Base-by-base conservation (phyloP, 2,113 vertebrate species). In the Chaetodon auriga region DNA sequence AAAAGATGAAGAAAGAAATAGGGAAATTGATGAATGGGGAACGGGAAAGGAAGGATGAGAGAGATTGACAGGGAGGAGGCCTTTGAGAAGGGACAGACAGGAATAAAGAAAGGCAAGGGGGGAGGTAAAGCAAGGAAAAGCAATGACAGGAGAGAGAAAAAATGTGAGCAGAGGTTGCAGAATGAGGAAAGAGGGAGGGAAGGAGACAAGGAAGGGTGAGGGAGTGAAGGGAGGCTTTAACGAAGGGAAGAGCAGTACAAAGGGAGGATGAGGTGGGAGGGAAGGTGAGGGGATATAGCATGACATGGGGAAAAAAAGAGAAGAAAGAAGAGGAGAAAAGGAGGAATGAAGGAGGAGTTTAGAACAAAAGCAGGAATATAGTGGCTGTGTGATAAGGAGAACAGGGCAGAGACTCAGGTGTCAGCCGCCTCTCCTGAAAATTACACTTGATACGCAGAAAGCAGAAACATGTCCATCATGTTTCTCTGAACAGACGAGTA, bases 281-380 rank as follows among this genome's bases (percentile, higher is more conserved):
- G 16, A 51, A 43, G 25, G 75, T 78, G 71, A 21, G 41, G 54
- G 60, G 55, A 51, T 74, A 71, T 63, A 70, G 41, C 13, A 62
- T 82, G 65, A 84, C 72, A 81, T 48, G 46, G 62, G 48, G 80
- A 74, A 73, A 72, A 63, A 68, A 75, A 88, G 65, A 63, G 54
- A 45, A 68, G 48, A 49, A 63, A 71, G 55, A 69, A 62, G 75
- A 62, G 41, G 62, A 85, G 66, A 80, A 79, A 70, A 66, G 41
- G 36, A 88, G 82, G 83, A 87, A 84, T 82, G 77, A 53, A 85
- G 86, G 85, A 84, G 90, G 74, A 60, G 82, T 51, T 62, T 41
- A 18, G 58, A 65, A 91, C 78, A 92, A 92, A 88, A 73, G 85
- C 57, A 75, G 65, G 76, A 68, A 72, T 51, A 77, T n/a, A 45